phyloP scores from a whole-genome alignment of 1,140 invertebrate genomes.

The Aporrectodea caliginosa region DNA sequence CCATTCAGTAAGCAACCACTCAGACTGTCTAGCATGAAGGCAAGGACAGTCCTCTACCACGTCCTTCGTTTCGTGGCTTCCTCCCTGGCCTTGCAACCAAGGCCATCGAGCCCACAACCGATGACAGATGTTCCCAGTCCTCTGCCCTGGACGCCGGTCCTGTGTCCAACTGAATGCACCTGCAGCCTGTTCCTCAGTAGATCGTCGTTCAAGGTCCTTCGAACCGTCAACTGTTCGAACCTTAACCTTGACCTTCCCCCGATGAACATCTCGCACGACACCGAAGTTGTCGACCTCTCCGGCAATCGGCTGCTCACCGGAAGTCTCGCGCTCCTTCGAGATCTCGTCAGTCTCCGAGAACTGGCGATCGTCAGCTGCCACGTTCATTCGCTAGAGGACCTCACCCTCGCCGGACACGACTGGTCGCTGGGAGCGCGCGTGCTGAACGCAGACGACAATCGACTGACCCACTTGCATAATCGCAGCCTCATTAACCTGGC shows the following conservation, averaged over 20 bases:
- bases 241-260: slow-evolving; percentile 13
- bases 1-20: too few species aligned
- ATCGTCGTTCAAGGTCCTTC: not conserved
- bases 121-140: not conserved
- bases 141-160: not conserved
- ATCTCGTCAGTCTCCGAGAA: not conserved
- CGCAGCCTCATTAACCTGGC: slow-evolving; percentile 11
- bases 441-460: slow-evolving; percentile 8
- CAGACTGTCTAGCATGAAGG: not conserved
- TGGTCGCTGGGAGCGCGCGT: not conserved
- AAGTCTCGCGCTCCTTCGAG: slow-evolving; percentile 18
- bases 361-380: not conserved
- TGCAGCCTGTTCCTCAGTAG: not conserved
- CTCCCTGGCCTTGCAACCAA: not conserved
- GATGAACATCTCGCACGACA: not conserved
- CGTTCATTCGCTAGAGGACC: not conserved
- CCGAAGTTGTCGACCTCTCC: not conserved
- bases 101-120: not conserved
- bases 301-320: slow-evolving; percentile 15
- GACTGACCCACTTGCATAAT: slow-evolving; percentile 27
- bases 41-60: not conserved
- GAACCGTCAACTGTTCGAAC: slow-evolving; percentile 7
- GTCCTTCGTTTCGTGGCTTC: not conserved
- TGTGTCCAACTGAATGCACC: not conserved
- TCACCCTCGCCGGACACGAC: slow-evolving; percentile 15